These are phyloP conservation scores for Iselma pallidipennis DNA, from an alignment of 2,888 invertebrate genomes.

Conservation along the genomic window DNA sequence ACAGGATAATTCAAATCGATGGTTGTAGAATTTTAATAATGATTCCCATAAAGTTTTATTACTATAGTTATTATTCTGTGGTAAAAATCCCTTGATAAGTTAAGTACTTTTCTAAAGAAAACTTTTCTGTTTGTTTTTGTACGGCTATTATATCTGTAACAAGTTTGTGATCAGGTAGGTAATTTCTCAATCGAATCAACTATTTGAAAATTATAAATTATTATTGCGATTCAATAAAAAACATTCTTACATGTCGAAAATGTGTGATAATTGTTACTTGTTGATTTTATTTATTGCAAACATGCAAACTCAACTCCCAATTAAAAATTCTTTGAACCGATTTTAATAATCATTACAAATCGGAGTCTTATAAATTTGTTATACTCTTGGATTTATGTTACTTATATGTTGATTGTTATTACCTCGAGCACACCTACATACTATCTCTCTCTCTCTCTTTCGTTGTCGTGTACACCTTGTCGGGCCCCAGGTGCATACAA, in stretches of 20 bases:
- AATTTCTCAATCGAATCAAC: background rate
- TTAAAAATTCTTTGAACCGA: constrained; percentile 31
- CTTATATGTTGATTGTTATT: constrained; percentile 29
- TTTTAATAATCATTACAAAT: constrained; percentile 25
- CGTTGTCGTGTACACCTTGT: constrained; percentile 13
- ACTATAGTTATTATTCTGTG: background rate
- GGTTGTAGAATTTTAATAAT: background rate
- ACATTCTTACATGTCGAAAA: background rate
- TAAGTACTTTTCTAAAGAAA: background rate
- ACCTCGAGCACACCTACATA: constrained; percentile 30
- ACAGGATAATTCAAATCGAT: constrained; percentile 3
- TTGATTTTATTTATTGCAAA: background rate
- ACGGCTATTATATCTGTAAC: too few relatives aligned
- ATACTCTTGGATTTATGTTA: constrained; percentile 30
- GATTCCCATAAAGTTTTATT: background rate
- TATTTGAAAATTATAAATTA: too few relatives aligned
- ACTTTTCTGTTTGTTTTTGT: too few relatives aligned
- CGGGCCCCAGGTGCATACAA: constrained; percentile 20
- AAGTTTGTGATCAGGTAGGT: too few relatives aligned
- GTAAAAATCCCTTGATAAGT: too few relatives aligned
- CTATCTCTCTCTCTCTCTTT: constrained; percentile 3
- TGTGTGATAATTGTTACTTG: background rate
- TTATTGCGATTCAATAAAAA: background rate
- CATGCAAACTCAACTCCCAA: constrained; percentile 2
- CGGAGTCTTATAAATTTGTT: constrained; percentile 30